These are phyloP conservation scores for Platynereis dumerilii DNA, from an alignment of 2,888 invertebrate genomes.

Conservation along the genomic window DNA sequence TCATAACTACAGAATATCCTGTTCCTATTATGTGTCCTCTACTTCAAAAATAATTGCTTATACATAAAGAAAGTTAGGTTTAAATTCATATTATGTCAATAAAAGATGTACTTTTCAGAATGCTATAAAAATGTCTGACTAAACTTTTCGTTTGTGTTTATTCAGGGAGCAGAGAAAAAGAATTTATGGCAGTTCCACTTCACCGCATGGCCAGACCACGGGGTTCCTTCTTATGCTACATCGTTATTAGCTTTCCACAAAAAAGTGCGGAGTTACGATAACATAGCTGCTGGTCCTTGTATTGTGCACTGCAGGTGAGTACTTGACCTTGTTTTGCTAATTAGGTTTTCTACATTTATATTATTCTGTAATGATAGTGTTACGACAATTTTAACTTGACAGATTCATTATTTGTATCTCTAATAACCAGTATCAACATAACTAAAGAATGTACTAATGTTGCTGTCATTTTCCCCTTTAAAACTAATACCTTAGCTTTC, in stretches of 20 bases:
- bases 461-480: no score
- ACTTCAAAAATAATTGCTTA: no score
- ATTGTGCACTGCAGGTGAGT: constrained; percentile 39
- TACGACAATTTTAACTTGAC: neutral
- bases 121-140: neutral
- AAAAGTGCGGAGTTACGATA: constrained; percentile 37
- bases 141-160: neutral
- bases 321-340: neutral
- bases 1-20: no score
- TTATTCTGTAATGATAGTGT: no score
- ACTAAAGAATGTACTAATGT: no score
- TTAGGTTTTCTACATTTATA: neutral
- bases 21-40: no score
- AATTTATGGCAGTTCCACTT: constrained; percentile 60
- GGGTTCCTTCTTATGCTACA: constrained; percentile 48
- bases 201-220: constrained; percentile 63
- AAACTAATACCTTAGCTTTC: no score
- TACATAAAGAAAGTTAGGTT: no score
- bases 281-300: constrained; percentile 35
- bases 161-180: constrained; percentile 34
- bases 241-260: constrained; percentile 42
- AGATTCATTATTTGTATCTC: neutral
- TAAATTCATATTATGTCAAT: no score
- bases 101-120: no score
- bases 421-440: no score